phyloP scores from a whole-genome alignment of 1,140 invertebrate species.

The Drosophila yakuba region DNA sequence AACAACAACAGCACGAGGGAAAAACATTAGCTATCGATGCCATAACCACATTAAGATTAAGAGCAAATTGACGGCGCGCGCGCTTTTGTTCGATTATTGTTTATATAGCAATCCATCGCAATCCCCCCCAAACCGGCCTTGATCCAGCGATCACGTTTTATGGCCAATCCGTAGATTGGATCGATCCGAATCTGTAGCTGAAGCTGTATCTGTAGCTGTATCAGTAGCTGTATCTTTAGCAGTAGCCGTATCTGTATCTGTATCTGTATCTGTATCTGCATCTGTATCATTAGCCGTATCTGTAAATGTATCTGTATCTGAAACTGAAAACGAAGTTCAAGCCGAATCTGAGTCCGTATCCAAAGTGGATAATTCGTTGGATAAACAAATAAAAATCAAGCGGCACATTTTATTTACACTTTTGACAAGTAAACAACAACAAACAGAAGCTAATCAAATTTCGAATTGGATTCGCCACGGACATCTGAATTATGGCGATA shows the following conservation, averaged over 20 bases:
- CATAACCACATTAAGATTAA: slow-evolving; percentile 41
- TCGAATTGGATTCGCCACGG: not conserved
- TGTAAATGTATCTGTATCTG: not conserved
- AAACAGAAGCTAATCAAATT: slow-evolving; percentile 13
- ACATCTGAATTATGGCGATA: slow-evolving; percentile 30
- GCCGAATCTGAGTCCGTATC: no score
- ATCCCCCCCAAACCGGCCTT: slow-evolving; percentile 4
- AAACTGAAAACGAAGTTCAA: not conserved
- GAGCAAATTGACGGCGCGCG: slow-evolving; percentile 41
- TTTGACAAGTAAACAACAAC: slow-evolving; percentile 38
- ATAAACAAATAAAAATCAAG: slow-evolving; percentile 32
- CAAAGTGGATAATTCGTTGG: slow-evolving; percentile 23
- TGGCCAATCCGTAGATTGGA: not conserved
- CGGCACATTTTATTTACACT: slow-evolving; percentile 36
- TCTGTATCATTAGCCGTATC: no score
- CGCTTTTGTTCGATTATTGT: slow-evolving; percentile 13
- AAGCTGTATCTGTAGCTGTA: not conserved
- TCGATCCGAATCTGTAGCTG: not conserved
- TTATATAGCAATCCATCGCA: slow-evolving; percentile 19
- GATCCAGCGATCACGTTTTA: slow-evolving; percentile 37
- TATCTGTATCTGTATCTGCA: not conserved
- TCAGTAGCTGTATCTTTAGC: not conserved
- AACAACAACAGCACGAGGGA: slow-evolving; percentile 30
- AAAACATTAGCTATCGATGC: slow-evolving; percentile 16
- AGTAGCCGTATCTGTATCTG: no score